Evolutionary conservation across 1,140 invertebrate species (phyloP).

Genomic region (Bilobella aurantiaca): DNA sequence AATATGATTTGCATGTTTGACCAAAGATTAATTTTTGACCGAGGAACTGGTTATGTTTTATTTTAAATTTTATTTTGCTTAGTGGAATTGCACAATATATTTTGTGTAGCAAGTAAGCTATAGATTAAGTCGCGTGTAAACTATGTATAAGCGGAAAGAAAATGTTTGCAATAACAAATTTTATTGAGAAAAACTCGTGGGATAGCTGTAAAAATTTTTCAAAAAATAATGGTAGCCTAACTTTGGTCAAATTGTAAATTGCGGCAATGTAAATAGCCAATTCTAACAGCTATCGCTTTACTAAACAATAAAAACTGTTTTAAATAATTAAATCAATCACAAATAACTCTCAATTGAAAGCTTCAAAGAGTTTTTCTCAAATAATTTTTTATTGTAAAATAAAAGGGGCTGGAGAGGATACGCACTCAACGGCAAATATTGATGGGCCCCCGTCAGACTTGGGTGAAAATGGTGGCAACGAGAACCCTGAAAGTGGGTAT

Average conservation of each 20-base stretch:
- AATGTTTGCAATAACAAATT: too few species aligned
- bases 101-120: too few species aligned
- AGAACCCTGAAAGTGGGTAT: constrained; percentile 20
- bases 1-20: constrained; percentile 9
- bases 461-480: constrained; percentile 24
- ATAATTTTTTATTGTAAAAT: constrained; percentile 17
- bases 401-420: constrained; percentile 23
- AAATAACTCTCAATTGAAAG: constrained; percentile 6
- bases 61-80: constrained; percentile 8
- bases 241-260: constrained; percentile 8
- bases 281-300: too few species aligned
- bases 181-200: constrained; percentile 5
- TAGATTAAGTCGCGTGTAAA: too few species aligned
- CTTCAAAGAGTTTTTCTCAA: constrained; percentile 29
- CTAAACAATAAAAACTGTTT: too few species aligned
- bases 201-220: constrained; percentile 3
- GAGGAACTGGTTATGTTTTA: not conserved
- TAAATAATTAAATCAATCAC: too few species aligned
- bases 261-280: not conserved
- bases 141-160: too few species aligned
- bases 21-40: not conserved
- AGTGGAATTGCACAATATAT: too few species aligned
- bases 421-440: constrained; percentile 31
- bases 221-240: not conserved
- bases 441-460: constrained; percentile 24